A percentile compares a stretch with the other conserved stretches of the same genome.
Evolutionary conservation across 2,797 vertebrate genomes (phyloP).

Genomic region (Sebastes baramenuke): DNA sequence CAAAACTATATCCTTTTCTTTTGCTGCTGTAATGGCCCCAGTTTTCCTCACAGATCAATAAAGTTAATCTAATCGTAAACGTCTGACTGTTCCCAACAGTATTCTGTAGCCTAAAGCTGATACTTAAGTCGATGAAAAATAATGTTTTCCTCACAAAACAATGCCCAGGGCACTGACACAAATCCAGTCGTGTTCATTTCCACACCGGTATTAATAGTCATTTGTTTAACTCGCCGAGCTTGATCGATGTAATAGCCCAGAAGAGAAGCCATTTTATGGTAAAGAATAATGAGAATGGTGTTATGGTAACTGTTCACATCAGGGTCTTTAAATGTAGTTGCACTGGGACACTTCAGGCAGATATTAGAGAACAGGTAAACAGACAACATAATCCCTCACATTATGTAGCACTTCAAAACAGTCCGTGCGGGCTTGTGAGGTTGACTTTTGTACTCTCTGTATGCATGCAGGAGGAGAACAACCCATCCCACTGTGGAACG

Average conservation of each 20-base stretch:
- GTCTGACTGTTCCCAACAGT: constrained; percentile 6
- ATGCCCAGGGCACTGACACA: constrained; percentile 6
- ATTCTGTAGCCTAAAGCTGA: constrained; percentile 2
- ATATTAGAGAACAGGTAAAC: neutral
- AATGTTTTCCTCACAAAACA: neutral
- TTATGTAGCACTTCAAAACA: neutral
- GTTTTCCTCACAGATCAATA: constrained; percentile 28
- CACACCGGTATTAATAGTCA: constrained; percentile 8
- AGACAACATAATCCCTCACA: neutral
- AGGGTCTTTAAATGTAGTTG: neutral
- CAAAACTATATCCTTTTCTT: neutral
- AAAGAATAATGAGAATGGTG: constrained; percentile 1
- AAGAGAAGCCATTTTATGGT: constrained; percentile 1
- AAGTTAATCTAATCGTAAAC: constrained; percentile 51
- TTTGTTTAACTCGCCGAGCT: constrained; percentile 15
- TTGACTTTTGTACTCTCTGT: neutral
- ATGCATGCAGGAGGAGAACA: constrained; percentile 91
- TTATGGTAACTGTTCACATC: neutral
- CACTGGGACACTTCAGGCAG: neutral
- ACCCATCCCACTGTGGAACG: constrained; percentile 98
- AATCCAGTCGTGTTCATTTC: constrained; percentile 36
- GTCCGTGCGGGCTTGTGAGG: neutral
- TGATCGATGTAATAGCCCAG: constrained; percentile 18
- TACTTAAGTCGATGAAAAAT: constrained; percentile 16
- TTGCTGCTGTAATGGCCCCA: neutral